These are phyloP conservation scores for Drosophila serrata DNA, from an alignment of 1,140 invertebrate species.

Conservation along the genomic window DNA sequence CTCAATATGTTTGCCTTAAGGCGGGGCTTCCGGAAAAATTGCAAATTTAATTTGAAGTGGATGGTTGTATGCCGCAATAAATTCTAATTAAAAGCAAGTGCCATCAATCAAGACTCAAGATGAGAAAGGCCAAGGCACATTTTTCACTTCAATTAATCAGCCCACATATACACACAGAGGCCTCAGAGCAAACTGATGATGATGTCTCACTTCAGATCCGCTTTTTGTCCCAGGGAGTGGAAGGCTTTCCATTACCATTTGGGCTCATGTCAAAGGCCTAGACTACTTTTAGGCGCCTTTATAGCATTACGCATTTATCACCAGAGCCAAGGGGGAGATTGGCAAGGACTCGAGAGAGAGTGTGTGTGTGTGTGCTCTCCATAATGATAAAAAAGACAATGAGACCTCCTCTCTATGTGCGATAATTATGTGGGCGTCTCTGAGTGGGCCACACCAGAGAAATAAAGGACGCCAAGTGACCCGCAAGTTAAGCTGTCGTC, in stretches of 20 bases:
- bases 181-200: slow-evolving; percentile 33
- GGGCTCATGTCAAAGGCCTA: slow-evolving; percentile 59
- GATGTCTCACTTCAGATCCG: slow-evolving; percentile 51
- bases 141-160: slow-evolving; percentile 77
- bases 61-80: slow-evolving; percentile 60
- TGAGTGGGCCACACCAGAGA: slow-evolving; percentile 31
- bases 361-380: slow-evolving; percentile 25
- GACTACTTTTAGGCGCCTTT: slow-evolving; percentile 60
- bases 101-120: slow-evolving; percentile 64
- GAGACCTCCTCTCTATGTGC: slow-evolving; percentile 29
- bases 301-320: slow-evolving; percentile 64
- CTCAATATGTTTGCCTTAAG: slow-evolving; percentile 43
- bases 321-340: background rate
- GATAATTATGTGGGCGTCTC: slow-evolving; percentile 57
- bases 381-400: slow-evolving; percentile 58
- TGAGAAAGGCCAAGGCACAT: slow-evolving; percentile 29
- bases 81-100: slow-evolving; percentile 74
- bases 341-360: slow-evolving; percentile 3
- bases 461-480: slow-evolving; percentile 53
- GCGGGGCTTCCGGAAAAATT: slow-evolving; percentile 31
- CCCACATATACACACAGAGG: slow-evolving; percentile 6
- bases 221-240: slow-evolving; percentile 16
- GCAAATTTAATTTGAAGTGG: slow-evolving; percentile 61
- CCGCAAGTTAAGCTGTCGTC: slow-evolving; percentile 50
- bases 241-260: background rate